Base-by-base conservation (phyloP, 2,113 vertebrate genomes). In the Ariopsis seemanni region DNA sequence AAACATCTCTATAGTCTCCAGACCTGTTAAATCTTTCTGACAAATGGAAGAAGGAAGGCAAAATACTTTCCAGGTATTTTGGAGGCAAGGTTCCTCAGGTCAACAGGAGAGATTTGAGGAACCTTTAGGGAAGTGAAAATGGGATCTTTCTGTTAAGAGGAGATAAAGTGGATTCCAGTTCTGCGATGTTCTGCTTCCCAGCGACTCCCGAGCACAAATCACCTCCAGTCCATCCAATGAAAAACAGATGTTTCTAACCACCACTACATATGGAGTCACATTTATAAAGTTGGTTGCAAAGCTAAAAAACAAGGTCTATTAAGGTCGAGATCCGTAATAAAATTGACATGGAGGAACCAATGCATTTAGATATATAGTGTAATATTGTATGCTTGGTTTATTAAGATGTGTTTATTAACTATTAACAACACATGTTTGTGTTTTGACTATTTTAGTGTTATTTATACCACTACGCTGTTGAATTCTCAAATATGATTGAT, bases 171-270 rank as follows among this genome's bases (percentile, higher is more conserved):
- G 62, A 86, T 88, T 90, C 15, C 63, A 74, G 63, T 84, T 84
- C 52, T 48, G 58, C 34, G 65, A 85, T 60, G 83, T 77, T 85
- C 67, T 77, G 57, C 88, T 85, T 72, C 71, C 75, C 57, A 67
- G 71, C 12, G 20, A 58, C 77, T 84, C 81, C 60, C 72, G 48
- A 30, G 83, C 79, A 71, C 83, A 85, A 88, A 90, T 82, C 60
- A 60, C 60, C 80, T 72, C 65, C 55, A 42, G 58, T 87, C 75
- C 74, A 87, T 63, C 52, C 67, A 71, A 90, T 71, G 69, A 88
- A 82, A 88, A 90, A 88, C 89, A 90, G 89, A 90, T 90, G 89
- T 90, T 69, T 10, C 17, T 62, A 84, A 75, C 62, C n/a, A 48
- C 75, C 25, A 48, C 71, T 67, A 50, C 52, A n/a, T 14, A 18